A percentile compares a stretch with the other conserved stretches of the same genome.
phyloP scores from a whole-genome alignment of 2,113 vertebrate species.

The Lepus europaeus region DNA sequence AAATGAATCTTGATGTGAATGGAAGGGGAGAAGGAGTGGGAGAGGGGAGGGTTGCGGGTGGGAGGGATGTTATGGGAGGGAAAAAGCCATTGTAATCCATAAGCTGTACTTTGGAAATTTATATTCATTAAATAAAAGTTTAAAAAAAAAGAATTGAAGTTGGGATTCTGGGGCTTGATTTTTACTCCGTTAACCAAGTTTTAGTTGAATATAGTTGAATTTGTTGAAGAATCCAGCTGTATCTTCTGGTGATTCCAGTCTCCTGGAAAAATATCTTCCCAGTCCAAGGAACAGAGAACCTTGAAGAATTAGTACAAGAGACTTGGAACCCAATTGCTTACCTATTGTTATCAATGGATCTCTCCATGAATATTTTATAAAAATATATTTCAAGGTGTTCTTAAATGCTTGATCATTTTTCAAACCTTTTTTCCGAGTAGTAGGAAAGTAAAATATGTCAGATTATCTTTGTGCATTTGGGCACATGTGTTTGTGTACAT shows the following conservation, averaged over 20 bases:
- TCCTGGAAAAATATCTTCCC: not conserved
- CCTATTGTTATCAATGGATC: not conserved
- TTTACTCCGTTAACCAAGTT: not conserved
- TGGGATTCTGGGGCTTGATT: not conserved
- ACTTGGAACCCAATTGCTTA: not conserved
- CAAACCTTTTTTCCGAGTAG: not conserved
- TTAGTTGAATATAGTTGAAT: not conserved
- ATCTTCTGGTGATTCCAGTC: not conserved
- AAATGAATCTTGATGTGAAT: too few species aligned
- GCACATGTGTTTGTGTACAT: rapidly evolving
- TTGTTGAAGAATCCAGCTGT: not conserved
- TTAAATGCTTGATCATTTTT: conserved; percentile 20
- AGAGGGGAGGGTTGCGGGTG: too few species aligned
- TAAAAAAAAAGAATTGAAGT: not conserved
- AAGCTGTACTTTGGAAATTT: too few species aligned
- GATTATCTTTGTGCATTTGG: not conserved
- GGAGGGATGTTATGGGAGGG: too few species aligned
- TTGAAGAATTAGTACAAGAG: conserved; percentile 24
- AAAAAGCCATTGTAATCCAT: too few species aligned
- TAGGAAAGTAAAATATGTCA: not conserved
- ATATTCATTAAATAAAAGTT: too few species aligned
- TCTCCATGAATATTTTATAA: not conserved
- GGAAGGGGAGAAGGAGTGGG: too few species aligned
- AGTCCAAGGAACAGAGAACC: not conserved
- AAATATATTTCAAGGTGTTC: not conserved